phyloP scores from a whole-genome alignment of 1,140 invertebrate genomes.

The Drosophila punjabiensis region DNA sequence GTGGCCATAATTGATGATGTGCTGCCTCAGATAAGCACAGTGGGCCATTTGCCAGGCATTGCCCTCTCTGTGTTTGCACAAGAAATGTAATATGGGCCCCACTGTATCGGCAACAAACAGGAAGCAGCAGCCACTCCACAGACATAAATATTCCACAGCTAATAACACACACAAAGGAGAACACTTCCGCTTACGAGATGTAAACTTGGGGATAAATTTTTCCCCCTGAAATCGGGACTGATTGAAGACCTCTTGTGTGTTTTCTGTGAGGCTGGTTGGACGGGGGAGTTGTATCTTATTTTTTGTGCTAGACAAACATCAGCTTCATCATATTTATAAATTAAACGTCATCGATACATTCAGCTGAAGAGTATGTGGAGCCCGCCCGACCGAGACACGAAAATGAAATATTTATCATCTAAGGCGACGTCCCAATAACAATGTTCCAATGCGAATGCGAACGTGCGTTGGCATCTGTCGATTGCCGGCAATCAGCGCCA shows the following conservation, averaged over 20 bases:
- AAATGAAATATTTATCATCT: constrained; percentile 78
- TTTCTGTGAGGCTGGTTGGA: not conserved
- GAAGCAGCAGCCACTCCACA: constrained; percentile 57
- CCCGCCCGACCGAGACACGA: constrained; percentile 51
- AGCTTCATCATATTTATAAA: constrained; percentile 79
- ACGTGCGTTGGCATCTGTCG: constrained; percentile 73
- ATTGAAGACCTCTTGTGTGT: constrained; percentile 63
- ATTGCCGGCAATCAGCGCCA: constrained; percentile 72
- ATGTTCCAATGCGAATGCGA: constrained; percentile 36
- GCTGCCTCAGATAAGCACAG: constrained; percentile 41
- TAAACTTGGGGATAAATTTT: constrained; percentile 53
- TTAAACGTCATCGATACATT: constrained; percentile 78
- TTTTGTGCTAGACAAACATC: constrained; percentile 37
- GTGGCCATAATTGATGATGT: constrained; percentile 78
- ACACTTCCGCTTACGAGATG: constrained; percentile 71
- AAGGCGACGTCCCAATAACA: constrained; percentile 53
- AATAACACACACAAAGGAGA: constrained; percentile 64
- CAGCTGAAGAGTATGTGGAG: constrained; percentile 25
- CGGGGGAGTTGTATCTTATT: not conserved
- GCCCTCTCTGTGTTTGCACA: not conserved
- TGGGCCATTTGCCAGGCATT: not conserved
- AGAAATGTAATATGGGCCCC: constrained; percentile 19
- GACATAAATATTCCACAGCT: constrained; percentile 73
- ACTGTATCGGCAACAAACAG: constrained; percentile 44
- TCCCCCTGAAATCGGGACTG: constrained; percentile 35